Conservation (phyloP, 1,140 invertebrate species). For the Drosophila athabasca region DNA sequence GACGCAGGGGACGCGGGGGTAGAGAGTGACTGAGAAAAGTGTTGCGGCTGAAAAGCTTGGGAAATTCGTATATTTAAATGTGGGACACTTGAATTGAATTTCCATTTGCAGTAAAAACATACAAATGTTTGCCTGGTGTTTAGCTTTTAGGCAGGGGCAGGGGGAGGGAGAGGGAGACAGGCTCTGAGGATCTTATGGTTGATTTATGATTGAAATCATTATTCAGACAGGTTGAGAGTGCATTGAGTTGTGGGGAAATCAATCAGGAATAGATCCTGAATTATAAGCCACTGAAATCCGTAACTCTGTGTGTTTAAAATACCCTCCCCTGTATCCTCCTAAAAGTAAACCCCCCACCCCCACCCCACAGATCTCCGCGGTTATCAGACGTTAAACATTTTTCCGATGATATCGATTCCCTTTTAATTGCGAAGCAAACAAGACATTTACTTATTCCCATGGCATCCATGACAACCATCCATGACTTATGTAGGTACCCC, state of each 20-base stretch:
- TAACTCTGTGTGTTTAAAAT: too few relatives aligned
- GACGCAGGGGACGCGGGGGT: too few relatives aligned
- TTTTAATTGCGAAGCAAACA: conserved; percentile 25
- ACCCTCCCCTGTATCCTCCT: too few relatives aligned
- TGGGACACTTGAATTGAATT: conserved; percentile 18
- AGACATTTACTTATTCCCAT: conserved; percentile 15
- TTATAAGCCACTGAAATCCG: too few relatives aligned
- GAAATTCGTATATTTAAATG: conserved; percentile 30
- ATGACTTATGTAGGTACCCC: neutral
- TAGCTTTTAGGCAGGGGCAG: too few relatives aligned
- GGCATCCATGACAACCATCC: neutral
- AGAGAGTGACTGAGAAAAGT: conserved; percentile 1
- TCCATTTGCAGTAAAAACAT: neutral
- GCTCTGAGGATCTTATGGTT: neutral
- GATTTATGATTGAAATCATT: neutral
- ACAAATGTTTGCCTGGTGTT: neutral
- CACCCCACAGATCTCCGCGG: neutral
- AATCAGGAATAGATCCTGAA: neutral
- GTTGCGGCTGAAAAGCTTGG: conserved; percentile 17
- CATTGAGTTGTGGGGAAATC: neutral
- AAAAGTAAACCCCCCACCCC: too few relatives aligned
- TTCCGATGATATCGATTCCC: neutral
- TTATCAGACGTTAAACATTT: neutral
- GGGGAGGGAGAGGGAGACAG: too few relatives aligned
- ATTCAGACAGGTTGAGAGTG: too few relatives aligned